Evolutionary conservation across 2,888 invertebrate species (phyloP).

Genomic region (Torymus texanus): DNA sequence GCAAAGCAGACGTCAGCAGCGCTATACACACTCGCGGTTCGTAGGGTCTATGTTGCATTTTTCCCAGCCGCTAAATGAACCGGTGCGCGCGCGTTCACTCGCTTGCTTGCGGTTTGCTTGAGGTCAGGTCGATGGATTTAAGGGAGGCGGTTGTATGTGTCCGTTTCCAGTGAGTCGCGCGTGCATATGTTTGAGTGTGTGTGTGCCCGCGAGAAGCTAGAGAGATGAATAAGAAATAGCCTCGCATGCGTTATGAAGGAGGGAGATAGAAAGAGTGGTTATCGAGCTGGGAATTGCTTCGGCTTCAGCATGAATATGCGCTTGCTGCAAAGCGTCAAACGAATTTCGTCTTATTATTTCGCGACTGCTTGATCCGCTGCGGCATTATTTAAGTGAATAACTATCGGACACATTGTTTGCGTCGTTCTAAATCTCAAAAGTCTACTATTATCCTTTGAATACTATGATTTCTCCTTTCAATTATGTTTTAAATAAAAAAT

Average conservation of each 20-base stretch:
- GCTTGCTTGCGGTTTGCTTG: neutral
- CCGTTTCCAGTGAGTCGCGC: neutral
- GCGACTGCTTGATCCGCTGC: too few species aligned
- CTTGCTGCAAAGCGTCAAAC: neutral
- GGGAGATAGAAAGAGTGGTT: too few species aligned
- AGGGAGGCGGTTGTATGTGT: constrained; percentile 8
- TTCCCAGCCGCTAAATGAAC: neutral
- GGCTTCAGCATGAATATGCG: too few species aligned
- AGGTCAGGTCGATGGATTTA: constrained; percentile 39
- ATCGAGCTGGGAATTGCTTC: too few species aligned
- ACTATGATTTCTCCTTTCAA: too few species aligned
- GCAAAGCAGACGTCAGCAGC: constrained; percentile 29
- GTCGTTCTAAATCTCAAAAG: neutral
- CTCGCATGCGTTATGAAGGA: neutral
- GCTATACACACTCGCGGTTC: neutral
- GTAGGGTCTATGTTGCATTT: neutral
- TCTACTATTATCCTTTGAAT: too few species aligned
- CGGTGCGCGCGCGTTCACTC: too few species aligned
- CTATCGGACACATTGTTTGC: too few species aligned
- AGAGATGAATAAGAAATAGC: neutral
- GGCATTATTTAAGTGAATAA: too few species aligned
- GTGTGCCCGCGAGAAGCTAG: neutral
- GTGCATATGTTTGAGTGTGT: neutral
- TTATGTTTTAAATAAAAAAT: too few species aligned
- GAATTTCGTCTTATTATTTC: too few species aligned